Percentiles rank a stretch among this genome's conserved stretches.
Evolutionary conservation across 1,140 invertebrate species (phyloP).

Genomic region (Globodera rostochiensis): DNA sequence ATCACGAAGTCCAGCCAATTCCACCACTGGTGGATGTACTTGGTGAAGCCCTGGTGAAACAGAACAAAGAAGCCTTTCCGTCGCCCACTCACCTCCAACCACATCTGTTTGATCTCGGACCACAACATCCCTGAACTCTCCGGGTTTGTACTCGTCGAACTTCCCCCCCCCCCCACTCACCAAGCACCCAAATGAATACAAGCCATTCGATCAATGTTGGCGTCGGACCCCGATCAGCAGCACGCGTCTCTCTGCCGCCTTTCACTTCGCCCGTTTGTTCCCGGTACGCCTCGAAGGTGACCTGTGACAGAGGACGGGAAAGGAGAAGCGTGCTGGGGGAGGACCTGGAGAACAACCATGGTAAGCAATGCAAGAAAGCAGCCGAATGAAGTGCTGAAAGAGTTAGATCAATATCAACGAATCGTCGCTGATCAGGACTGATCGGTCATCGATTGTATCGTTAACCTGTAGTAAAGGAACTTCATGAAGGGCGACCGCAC

Average conservation of each 20-base stretch:
- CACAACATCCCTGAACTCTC: constrained; percentile 79
- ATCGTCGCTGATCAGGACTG: not conserved
- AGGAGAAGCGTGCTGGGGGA: constrained; percentile 2
- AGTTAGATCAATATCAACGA: not conserved
- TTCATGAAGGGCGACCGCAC: constrained; percentile 91
- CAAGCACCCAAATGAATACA: constrained; percentile 81
- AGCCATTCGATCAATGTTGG: constrained; percentile 81
- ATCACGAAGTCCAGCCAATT: constrained; percentile 93
- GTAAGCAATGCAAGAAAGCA: constrained; percentile 73
- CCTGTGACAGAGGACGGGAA: constrained; percentile 73
- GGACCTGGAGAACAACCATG: too few species aligned
- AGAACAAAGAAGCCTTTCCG: not conserved
- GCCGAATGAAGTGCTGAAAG: constrained; percentile 78
- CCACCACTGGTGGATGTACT: constrained; percentile 90
- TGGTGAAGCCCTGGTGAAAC: constrained; percentile 73
- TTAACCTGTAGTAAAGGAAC: constrained; percentile 79
- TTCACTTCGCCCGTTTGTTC: constrained; percentile 78
- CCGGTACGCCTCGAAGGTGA: constrained; percentile 79
- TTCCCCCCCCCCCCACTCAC: constrained; percentile 73
- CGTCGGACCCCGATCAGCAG: constrained; percentile 78
- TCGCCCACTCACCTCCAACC: constrained; percentile 71
- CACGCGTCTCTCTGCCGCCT: constrained; percentile 73
- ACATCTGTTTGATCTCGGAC: constrained; percentile 83
- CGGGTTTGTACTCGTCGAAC: not conserved
- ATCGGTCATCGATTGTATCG: not conserved